Base-by-base conservation (phyloP, 2,888 invertebrate genomes). In the Cyrtodaria siliqua region DNA sequence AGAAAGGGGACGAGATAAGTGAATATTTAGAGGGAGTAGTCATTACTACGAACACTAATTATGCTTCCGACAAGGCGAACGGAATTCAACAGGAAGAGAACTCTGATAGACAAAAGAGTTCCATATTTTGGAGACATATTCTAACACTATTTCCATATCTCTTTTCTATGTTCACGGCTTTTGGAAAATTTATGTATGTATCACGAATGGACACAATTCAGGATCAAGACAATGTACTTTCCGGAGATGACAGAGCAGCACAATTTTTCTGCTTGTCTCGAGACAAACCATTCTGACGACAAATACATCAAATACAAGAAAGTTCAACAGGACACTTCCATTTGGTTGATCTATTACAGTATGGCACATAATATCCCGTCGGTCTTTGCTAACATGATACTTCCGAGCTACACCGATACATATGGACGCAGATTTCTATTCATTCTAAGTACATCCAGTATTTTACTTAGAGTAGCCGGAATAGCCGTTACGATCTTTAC, bases 371-470 rank as follows among this genome's bases (percentile, higher is more conserved):
- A 49, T 47, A 29, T 57, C 12, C 56, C 63, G 24, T 14, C 20
- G 9, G 40, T 68, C 8, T 27, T 56, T 6, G 50, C 56, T 8
- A 74, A 57, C 14, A 26, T 61, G 12, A n/a, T 68, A 9, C 42
- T 74, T 0, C 56, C 57, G 0, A 26, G 50, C 24, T 74, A 63
- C 40, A 68, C 73, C 3, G 73, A 74, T 50, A 52, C 57, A 9
- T 74, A 52, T 27, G 73, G 73, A 50, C 53, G 73, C 2, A 61
- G 33, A 29, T 74, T 68, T 47, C 38, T 68, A 18, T 44, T 74
- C 16, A 33, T 74, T 3, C 18, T 68, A 2, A 55, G 62, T 4
- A n/a, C 40, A 38, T 52, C 40, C 23, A 57, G 52, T n/a, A 16
- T 16, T 12, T 57, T 49, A 18, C 4, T 62, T 0, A 61, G 60